These are phyloP conservation scores for Apostichopus leukothele DNA, from an alignment of 53 echinoderm and acorn worm species.

Conservation along the genomic window DNA sequence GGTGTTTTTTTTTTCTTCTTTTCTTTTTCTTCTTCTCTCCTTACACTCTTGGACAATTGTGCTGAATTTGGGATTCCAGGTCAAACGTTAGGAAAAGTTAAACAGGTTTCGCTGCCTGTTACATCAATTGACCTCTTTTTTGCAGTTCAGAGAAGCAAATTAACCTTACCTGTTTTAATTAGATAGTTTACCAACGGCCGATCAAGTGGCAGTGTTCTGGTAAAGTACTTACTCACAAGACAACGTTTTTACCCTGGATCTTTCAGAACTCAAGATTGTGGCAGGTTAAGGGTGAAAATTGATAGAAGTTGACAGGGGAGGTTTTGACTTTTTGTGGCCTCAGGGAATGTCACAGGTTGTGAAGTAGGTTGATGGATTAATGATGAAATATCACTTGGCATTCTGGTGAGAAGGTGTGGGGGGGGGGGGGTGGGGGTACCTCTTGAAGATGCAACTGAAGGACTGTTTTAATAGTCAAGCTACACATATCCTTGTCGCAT, in stretches of 20 bases:
- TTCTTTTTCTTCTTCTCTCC: background rate
- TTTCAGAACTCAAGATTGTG: background rate
- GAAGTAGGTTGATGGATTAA: slow-evolving; percentile 44
- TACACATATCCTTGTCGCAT: too few species aligned
- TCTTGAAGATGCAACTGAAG: too few species aligned
- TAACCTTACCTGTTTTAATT: slow-evolving; percentile 28
- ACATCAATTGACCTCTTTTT: slow-evolving; percentile 46
- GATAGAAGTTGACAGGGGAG: slow-evolving; percentile 15
- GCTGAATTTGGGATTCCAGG: slow-evolving; percentile 9
- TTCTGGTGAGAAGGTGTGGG: background rate
- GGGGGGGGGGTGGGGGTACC: background rate
- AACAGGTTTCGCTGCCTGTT: slow-evolving; percentile 31
- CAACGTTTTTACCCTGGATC: background rate
- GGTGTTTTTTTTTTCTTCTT: background rate
- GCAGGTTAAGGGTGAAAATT: slow-evolving; percentile 8
- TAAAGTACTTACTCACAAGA: slow-evolving; percentile 12
- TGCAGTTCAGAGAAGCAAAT: slow-evolving; percentile 3
- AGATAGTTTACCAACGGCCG: background rate
- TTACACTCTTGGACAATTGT: background rate
- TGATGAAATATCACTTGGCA: slow-evolving; percentile 17
- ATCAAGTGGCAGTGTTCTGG: background rate
- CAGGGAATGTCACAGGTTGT: background rate
- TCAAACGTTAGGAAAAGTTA: background rate
- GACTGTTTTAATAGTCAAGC: too few species aligned
- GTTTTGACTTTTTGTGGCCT: slow-evolving; percentile 10